Evolutionary conservation across 2,113 vertebrate species (phyloP), one percentile per base, ranked within the genome.

Genomic region (Chionomys nivalis): DNA sequence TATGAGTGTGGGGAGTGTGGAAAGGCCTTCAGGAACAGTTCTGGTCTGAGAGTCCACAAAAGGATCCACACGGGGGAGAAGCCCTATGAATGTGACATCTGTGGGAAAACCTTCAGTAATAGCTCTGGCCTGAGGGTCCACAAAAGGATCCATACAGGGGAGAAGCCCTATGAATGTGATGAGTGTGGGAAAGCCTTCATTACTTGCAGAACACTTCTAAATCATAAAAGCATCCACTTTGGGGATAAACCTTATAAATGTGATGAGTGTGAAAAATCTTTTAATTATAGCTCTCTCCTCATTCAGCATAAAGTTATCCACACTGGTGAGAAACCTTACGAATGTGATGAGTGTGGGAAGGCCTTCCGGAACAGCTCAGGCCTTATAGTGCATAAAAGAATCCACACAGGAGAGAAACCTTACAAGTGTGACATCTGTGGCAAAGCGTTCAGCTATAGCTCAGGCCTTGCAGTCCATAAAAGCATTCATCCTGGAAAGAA

Each of bases 221-320:
- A 98, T n/a, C 98, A 98, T 98, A 98, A 98, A 97, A 94, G 98
- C 97, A 14, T 99, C 98, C 72, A 99, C 98, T 94, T 98, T 97
- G 21, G 98, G 98, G 81, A 99, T 98, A 97, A 98, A 97, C 96
- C 55, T 2, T 98, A 98, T 87, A 98, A 98, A 95, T 98, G 98
- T 97, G 98, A 98, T 17, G 98, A 98, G 83, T 99, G 98, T 33
- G 98, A 98, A 33, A 99, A 99, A 63, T 98, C 98, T 6, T 99
- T 99, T 97, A 98, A 99, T 75, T 99, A 99, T 93, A 98, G 97
- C 61, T 99, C 98, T 39, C 98, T 98, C 31, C 95, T 99, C 92
- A 96, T 97, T 89, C 98, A 98, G 88, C 99, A 99, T 97, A 99
- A 99, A 98, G 98, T 98, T 98, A 98, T 98, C 83, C 98, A 98